phyloP scores from a whole-genome alignment of 1,140 invertebrate genomes.

The Olivierus martensii region DNA sequence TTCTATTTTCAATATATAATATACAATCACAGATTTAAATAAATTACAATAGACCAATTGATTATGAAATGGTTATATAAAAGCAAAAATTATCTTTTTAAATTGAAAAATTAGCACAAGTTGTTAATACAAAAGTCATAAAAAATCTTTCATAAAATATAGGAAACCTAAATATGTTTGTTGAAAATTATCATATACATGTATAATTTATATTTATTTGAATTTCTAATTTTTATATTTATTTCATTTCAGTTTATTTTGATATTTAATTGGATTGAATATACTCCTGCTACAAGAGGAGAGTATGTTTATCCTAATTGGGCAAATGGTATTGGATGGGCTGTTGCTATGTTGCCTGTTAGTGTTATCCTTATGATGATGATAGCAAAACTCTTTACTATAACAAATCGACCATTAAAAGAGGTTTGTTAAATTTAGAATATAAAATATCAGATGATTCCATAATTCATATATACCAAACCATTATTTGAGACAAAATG shows the following conservation, averaged over 20 bases:
- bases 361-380: constrained; percentile 50
- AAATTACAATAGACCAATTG: too few relatives aligned
- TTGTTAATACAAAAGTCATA: too few relatives aligned
- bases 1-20: too few relatives aligned
- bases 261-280: constrained; percentile 69
- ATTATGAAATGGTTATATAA: too few relatives aligned
- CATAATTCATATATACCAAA: too few relatives aligned
- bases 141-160: too few relatives aligned
- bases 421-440: constrained; percentile 31
- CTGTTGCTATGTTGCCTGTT: constrained; percentile 42
- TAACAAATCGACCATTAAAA: constrained; percentile 38
- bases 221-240: constrained; percentile 4
- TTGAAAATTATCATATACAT: background rate
- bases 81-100: too few relatives aligned
- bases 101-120: too few relatives aligned
- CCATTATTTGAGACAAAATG: too few relatives aligned
- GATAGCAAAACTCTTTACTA: constrained; percentile 36
- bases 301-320: constrained; percentile 30
- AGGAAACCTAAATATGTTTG: constrained; percentile 11
- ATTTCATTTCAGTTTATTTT: constrained; percentile 49
- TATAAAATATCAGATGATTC: too few relatives aligned
- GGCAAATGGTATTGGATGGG: constrained; percentile 31
- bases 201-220: background rate
- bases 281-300: constrained; percentile 56
- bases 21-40: too few relatives aligned